Evolutionary conservation across 2,888 invertebrate genomes (phyloP).

Genomic region (Caenorhabditis afra): DNA sequence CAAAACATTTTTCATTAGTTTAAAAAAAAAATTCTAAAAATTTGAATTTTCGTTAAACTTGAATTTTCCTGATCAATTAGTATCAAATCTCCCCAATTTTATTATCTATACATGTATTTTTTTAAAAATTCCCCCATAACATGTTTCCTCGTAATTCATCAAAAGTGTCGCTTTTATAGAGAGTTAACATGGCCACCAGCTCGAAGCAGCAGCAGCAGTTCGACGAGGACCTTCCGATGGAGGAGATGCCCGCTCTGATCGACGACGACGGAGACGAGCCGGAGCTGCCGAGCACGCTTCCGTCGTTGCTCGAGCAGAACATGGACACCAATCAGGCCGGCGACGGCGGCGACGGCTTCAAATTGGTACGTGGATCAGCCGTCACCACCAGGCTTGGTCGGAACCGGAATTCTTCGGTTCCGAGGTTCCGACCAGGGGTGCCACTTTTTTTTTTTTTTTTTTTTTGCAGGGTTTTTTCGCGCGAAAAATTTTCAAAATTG

Average conservation of each 20-base stretch:
- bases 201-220: conserved; percentile 35
- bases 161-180: no score
- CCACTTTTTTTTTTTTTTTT: no score
- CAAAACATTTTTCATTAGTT: no score
- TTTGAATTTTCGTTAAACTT: not conserved
- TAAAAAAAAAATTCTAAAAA: not conserved
- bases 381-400: no score
- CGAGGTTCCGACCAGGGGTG: no score
- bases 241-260: conserved; percentile 70
- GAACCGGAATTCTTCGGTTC: no score
- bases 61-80: not conserved
- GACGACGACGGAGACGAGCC: conserved; percentile 58
- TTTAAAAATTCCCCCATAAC: conserved; percentile 16
- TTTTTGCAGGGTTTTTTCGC: not conserved
- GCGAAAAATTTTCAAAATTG: no score
- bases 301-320: conserved; percentile 65
- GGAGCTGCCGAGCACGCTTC: conserved; percentile 58
- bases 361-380: no score
- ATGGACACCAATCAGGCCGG: conserved; percentile 42
- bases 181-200: conserved; percentile 52
- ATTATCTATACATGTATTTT: conserved; percentile 24
- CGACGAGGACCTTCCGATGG: conserved; percentile 73
- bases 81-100: not conserved
- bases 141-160: no score
- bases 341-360: conserved; percentile 52